A percentile compares a stretch with the other conserved stretches of the same genome.
phyloP scores from a whole-genome alignment of 2,113 vertebrate genomes.

The Corydoras sp. region DNA sequence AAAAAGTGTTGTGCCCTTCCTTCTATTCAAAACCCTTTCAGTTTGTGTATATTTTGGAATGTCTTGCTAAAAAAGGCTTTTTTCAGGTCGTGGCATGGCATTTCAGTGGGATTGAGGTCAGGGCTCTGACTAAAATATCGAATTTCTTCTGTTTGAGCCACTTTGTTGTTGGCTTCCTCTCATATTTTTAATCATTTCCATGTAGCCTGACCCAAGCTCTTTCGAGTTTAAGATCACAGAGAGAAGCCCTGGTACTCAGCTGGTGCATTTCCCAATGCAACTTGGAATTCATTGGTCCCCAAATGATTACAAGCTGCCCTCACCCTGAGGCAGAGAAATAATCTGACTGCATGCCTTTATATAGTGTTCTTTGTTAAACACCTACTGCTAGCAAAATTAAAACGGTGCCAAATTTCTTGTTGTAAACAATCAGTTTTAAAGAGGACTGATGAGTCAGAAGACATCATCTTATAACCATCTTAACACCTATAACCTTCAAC shows the following conservation, averaged over 20 bases:
- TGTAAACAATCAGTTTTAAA: not conserved
- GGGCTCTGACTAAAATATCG: not conserved
- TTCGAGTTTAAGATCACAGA: slow-evolving; percentile 24
- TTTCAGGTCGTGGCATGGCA: not conserved
- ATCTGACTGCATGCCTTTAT: slow-evolving; percentile 14
- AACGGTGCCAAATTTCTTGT: slow-evolving; percentile 4
- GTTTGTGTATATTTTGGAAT: not conserved
- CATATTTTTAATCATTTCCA: slow-evolving; percentile 12
- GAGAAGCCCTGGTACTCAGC: slow-evolving; percentile 8
- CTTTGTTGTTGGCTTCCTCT: slow-evolving; percentile 18
- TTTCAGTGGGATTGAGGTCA: not conserved
- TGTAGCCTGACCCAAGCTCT: slow-evolving; percentile 17
- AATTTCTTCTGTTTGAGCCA: slow-evolving; percentile 21
- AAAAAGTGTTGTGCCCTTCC: too few relatives aligned
- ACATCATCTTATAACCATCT: not conserved
- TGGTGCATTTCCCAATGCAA: slow-evolving; percentile 17
- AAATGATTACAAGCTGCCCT: slow-evolving; percentile 23
- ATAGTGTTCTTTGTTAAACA: slow-evolving; percentile 19
- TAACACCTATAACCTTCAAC: not conserved
- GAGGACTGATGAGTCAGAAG: not conserved
- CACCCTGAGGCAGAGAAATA: slow-evolving; percentile 14
- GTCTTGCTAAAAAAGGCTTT: not conserved
- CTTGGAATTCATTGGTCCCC: slow-evolving; percentile 25
- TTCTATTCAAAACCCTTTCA: not conserved
- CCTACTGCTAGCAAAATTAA: slow-evolving; percentile 2